These are phyloP conservation scores for Lepidurus arcticus DNA, from an alignment of 1,140 invertebrate species.

Conservation along the genomic window DNA sequence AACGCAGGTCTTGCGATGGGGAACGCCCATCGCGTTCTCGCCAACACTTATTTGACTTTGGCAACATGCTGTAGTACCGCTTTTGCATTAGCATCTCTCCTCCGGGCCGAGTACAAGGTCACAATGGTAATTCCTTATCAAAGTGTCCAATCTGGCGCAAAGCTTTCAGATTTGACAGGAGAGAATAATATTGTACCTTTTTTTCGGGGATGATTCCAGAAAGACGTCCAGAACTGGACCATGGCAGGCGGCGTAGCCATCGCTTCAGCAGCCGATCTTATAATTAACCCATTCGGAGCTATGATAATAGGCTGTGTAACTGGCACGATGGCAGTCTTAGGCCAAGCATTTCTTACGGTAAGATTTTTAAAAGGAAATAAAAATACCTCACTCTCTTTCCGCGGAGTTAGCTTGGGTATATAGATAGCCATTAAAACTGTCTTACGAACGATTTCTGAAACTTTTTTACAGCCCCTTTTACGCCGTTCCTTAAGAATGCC, in stretches of 20 bases:
- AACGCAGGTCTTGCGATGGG: conserved; percentile 47
- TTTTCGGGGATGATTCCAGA: neutral
- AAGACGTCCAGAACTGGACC: conserved; percentile 42
- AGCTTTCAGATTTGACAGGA: neutral
- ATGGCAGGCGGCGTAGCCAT: conserved; percentile 52
- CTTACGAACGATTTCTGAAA: neutral
- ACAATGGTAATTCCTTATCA: conserved; percentile 34
- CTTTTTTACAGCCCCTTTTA: conserved; percentile 6
- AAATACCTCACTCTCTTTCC: too few relatives aligned
- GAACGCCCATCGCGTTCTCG: conserved; percentile 48
- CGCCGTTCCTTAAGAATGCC: conserved; percentile 56
- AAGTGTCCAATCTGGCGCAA: conserved; percentile 23
- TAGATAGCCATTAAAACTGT: too few relatives aligned
- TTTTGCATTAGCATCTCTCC: conserved; percentile 48
- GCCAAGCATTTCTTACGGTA: conserved; percentile 1
- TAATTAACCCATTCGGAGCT: conserved; percentile 51
- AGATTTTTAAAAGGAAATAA: neutral
- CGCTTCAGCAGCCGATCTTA: conserved; percentile 51
- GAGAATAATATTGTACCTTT: neutral
- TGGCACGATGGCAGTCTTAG: neutral
- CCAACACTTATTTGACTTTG: conserved; percentile 53
- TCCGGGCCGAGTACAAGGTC: conserved; percentile 41
- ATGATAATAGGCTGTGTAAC: conserved; percentile 41
- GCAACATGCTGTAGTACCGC: conserved; percentile 46
- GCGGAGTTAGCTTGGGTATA: too few relatives aligned